Evolutionary conservation across 35 echinoderm and acorn worm genomes (phyloP).

Genomic region (Apostichopus californicus): DNA sequence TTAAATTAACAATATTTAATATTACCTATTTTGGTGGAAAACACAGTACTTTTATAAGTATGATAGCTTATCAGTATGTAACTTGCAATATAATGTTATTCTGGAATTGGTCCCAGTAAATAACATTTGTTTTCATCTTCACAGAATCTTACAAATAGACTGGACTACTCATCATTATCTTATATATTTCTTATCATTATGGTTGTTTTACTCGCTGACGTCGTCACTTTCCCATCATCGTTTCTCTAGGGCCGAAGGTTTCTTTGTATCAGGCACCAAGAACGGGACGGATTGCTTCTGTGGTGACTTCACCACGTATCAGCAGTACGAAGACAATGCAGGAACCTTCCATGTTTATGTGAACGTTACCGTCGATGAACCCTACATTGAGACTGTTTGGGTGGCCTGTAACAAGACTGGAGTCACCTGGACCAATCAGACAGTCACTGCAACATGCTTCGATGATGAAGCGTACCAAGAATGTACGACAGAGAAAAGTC

Average conservation of each 20-base stretch:
- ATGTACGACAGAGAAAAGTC: background rate
- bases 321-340: conserved; percentile 33
- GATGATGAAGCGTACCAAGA: conserved; percentile 2
- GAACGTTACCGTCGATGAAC: conserved; percentile 40
- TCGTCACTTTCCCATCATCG: no score
- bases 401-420: conserved; percentile 53
- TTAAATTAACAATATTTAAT: no score
- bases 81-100: no score
- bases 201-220: no score
- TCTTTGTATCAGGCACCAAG: conserved; percentile 55
- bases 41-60: no score
- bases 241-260: conserved; percentile 48
- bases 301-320: conserved; percentile 36
- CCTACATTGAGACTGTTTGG: conserved; percentile 49
- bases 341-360: conserved; percentile 10
- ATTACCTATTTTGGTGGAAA: no score
- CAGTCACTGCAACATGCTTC: conserved; percentile 14
- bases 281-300: conserved; percentile 72
- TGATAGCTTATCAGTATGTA: no score
- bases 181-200: background rate
- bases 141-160: no score
- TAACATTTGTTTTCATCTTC: no score
- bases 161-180: no score
- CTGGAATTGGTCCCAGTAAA: no score
- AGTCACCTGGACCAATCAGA: conserved; percentile 31